Base-by-base conservation (phyloP, 2,113 vertebrate genomes). In the Syngnathoides biaculeatus region DNA sequence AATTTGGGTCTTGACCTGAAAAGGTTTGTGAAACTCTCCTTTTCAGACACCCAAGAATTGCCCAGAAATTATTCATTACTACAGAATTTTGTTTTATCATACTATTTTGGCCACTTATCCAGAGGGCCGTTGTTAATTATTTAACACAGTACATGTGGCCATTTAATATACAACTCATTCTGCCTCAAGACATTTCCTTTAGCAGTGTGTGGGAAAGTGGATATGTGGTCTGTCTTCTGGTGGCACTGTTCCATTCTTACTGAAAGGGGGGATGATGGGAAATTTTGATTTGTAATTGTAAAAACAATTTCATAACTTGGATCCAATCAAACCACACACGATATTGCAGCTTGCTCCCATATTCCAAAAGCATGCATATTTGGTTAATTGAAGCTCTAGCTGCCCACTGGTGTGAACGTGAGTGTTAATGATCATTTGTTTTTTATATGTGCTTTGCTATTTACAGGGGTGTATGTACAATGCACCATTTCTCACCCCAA, bases 141-240 rank as follows among this genome's bases (percentile, higher is more conserved):
- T 75, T 66, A 80, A 50, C 27, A 52, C 52, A n/a, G 10, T 43
- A 67, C 63, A 58, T 67, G 64, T 48, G 59, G 60, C 56, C 45
- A 38, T n/a, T 27, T 53, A 40, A 40, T 24, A 47, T 26, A 50
- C 48, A 71, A 64, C 48, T 64, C 22, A 61, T n/a, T 43, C 48
- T 42, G 59, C 59, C 68, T 70, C 39, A 13, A 64, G 48, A 55
- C 62, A 66, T 57, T 39, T 40, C 43, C 61, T 39, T 22, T 30
- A 52, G 24, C 53, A 60, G 53, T 40, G 27, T 9, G 13, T 55
- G 19, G 39, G 8, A 68, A 62, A 65, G 38, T 38, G 58, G 26
- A 42, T 48, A 66, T 67, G 35, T 62, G 26, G 62, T 81, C 82
- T 71, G 62, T 81, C 82, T 71, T 76, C 83, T 84, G 53, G 58